These are phyloP conservation scores for Engraulis encrasicolus DNA, from an alignment of 2,113 vertebrate genomes.

Conservation along the genomic window DNA sequence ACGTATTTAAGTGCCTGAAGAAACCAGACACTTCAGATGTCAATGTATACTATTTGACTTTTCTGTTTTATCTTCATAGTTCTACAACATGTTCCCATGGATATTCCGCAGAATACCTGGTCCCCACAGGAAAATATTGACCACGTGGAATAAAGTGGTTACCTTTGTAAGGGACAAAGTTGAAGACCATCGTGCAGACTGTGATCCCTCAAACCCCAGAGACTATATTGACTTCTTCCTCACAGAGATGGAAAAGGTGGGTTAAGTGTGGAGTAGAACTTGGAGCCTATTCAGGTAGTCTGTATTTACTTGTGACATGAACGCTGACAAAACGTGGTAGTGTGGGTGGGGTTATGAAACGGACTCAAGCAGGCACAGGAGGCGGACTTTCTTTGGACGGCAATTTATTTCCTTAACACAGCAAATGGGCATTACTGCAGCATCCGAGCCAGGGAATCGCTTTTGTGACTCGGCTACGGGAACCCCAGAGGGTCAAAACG, in stretches of 20 bases:
- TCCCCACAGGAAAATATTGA: conserved; percentile 67
- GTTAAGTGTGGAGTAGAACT: neutral
- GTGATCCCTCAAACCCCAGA: conserved; percentile 71
- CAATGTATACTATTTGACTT: neutral
- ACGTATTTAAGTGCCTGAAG: neutral
- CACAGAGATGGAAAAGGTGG: conserved; percentile 79
- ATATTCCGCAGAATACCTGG: conserved; percentile 78
- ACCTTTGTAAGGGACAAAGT: conserved; percentile 59
- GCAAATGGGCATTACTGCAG: no score
- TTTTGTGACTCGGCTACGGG: no score
- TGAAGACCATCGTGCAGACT: conserved; percentile 72
- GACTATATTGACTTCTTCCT: conserved; percentile 86
- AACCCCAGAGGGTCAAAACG: no score
- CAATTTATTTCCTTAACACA: no score
- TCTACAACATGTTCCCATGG: conserved; percentile 68
- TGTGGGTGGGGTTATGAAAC: no score
- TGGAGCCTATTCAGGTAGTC: no score
- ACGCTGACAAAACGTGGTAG: no score
- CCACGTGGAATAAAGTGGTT: conserved; percentile 34
- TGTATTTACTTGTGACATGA: no score
- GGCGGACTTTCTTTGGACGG: no score
- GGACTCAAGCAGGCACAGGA: no score
- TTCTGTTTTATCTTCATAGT: conserved; percentile 57
- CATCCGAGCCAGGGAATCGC: no score
- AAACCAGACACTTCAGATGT: neutral